Evolutionary conservation across 37 sponge, comb jelly and placozoan species (phyloP).

Genomic region (Diacarnus erythraeanus): DNA sequence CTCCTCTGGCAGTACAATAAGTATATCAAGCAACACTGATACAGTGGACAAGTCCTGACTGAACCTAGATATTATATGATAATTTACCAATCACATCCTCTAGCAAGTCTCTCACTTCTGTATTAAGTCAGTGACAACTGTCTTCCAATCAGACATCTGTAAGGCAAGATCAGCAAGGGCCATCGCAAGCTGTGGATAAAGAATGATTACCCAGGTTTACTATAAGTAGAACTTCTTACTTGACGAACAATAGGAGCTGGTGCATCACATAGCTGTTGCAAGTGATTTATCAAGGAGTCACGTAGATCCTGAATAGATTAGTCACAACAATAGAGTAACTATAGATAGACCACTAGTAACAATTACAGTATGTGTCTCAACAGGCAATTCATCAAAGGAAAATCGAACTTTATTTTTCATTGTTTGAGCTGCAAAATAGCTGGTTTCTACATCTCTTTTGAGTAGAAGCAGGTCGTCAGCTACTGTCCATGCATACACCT

Average conservation of each 20-base stretch:
- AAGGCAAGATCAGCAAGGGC: slow-evolving; percentile 92
- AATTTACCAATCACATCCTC: background rate
- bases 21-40: slow-evolving; percentile 66
- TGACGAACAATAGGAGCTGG: slow-evolving; percentile 48
- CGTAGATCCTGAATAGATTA: slow-evolving; percentile 48
- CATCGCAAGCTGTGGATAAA: slow-evolving; percentile 59
- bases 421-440: slow-evolving; percentile 91
- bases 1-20: slow-evolving; percentile 83
- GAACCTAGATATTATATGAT: slow-evolving; percentile 9
- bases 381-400: slow-evolving; percentile 73
- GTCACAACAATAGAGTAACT: background rate
- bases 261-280: slow-evolving; percentile 38
- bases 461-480: slow-evolving; percentile 75
- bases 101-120: slow-evolving; percentile 35
- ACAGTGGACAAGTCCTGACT: slow-evolving; percentile 38
- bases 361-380: slow-evolving; percentile 60
- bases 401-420: slow-evolving; percentile 79
- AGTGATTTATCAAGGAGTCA: slow-evolving; percentile 75
- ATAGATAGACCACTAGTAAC: background rate
- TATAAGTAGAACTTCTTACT: slow-evolving; percentile 1
- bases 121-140: slow-evolving; percentile 65
- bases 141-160: slow-evolving; percentile 80
- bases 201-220: background rate
- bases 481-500: slow-evolving; percentile 89
- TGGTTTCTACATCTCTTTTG: slow-evolving; percentile 54